Percentiles rank a stretch among this genome's conserved stretches.
Conservation (phyloP, 2,113 vertebrate genomes). For the Columbina picui region DNA sequence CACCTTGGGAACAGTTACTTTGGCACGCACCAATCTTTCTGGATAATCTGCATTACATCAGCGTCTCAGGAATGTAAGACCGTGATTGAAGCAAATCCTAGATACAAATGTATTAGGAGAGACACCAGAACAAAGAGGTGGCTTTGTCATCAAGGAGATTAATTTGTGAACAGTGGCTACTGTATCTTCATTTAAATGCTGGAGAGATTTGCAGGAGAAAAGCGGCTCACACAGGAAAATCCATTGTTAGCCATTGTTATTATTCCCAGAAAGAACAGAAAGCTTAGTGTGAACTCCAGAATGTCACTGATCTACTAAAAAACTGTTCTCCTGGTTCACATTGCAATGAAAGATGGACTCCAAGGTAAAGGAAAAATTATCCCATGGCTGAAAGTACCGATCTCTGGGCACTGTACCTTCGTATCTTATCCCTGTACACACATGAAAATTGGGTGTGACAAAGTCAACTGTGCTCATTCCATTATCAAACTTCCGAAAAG, state of each 20-base stretch:
- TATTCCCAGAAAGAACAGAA: slow-evolving; percentile 39
- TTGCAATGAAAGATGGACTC: background rate
- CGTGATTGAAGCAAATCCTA: slow-evolving; percentile 67
- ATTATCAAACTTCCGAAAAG: background rate
- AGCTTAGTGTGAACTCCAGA: slow-evolving; percentile 36
- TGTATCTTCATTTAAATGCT: slow-evolving; percentile 60
- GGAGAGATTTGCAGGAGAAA: slow-evolving; percentile 45
- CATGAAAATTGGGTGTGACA: background rate
- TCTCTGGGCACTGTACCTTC: background rate
- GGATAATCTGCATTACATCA: slow-evolving; percentile 68
- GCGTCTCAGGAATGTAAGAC: slow-evolving; percentile 59
- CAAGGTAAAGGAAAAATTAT: background rate
- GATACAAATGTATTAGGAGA: slow-evolving; percentile 60
- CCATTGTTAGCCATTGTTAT: slow-evolving; percentile 36
- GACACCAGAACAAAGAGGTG: slow-evolving; percentile 57
- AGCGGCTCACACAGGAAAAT: slow-evolving; percentile 44
- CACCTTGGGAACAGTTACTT: slow-evolving; percentile 62
- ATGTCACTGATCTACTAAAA: background rate
- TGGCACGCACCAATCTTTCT: slow-evolving; percentile 66
- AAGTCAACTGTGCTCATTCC: background rate
- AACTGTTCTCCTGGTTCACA: background rate
- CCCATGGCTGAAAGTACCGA: slow-evolving; percentile 43
- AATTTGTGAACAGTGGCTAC: slow-evolving; percentile 55
- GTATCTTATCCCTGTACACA: background rate
- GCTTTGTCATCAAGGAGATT: slow-evolving; percentile 68